These are phyloP conservation scores for Plutella xylostella DNA, from an alignment of 2,888 invertebrate genomes.

Conservation along the genomic window DNA sequence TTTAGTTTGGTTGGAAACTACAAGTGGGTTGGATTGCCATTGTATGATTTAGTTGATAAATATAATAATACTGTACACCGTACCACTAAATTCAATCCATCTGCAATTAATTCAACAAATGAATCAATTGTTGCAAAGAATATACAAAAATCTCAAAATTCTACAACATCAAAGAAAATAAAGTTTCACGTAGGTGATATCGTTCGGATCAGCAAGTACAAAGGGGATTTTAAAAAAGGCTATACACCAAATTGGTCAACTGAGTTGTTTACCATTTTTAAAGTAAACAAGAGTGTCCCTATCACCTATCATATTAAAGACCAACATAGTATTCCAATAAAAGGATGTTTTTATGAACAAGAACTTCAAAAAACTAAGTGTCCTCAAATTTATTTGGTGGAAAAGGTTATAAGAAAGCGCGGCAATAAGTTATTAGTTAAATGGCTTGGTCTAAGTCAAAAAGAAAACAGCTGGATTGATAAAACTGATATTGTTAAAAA, in stretches of 20 bases:
- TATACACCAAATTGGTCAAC: constrained; percentile 27
- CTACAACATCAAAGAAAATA: neutral
- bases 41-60: neutral
- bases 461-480: constrained; percentile 19
- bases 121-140: neutral
- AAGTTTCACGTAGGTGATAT: constrained; percentile 19
- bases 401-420: constrained; percentile 17
- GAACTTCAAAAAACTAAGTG: constrained; percentile 25
- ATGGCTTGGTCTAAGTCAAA: constrained; percentile 14
- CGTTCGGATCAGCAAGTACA: constrained; percentile 21
- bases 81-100: neutral
- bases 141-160: neutral
- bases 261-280: constrained; percentile 22
- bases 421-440: constrained; percentile 11
- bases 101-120: neutral
- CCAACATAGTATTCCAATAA: constrained; percentile 22
- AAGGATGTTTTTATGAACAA: constrained; percentile 25
- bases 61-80: constrained; percentile 5
- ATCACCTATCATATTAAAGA: constrained; percentile 23
- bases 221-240: constrained; percentile 19
- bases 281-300: constrained; percentile 23
- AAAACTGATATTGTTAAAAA: constrained; percentile 4
- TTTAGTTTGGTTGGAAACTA: constrained; percentile 11
- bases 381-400: constrained; percentile 27
- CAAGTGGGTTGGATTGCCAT: constrained; percentile 8